Base-by-base conservation (phyloP, 2,113 vertebrate species). In the Brevimyrus niger region DNA sequence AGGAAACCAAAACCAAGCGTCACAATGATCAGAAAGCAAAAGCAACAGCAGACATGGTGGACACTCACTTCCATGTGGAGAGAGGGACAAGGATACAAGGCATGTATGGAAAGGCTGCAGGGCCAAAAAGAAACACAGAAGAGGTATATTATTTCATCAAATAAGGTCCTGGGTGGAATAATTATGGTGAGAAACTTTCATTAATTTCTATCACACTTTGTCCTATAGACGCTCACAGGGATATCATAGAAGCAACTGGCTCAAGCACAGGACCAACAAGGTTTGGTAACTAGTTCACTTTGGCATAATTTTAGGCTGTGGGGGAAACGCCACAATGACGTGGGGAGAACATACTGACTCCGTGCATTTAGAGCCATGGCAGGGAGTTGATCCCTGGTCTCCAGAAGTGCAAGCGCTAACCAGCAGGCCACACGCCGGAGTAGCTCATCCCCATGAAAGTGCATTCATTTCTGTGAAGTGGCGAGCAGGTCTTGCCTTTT, bases 41-140 rank as follows among this genome's bases (percentile, higher is more conserved):
- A 15, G 8, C n/a, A 11, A 58, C 4, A 8, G 35, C 15, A 42
- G 73, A 19, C 3, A 1, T 17, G 73, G 42, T 1, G 6, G 6
- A 90, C 93, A 97, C 98, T 97, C 93, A 99, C 98, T 96, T 97
- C 93, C 97, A 8, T 23, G 10, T 96, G 23, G 98, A 99, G 94
- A 98, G 96, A 88, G 98, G 98, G 89, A 99, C 97, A 92, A 98
- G 96, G 47, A 95, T 95, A 1, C 97, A 97, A 38, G 96, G 95
- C 69, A 99, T 97, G 44, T 99, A 99, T 51, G 95, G 94, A 90
- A 94, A 88, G 5, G 92, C 96, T 96, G 93, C 38, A 93, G 89
- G 44, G 65, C 76, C 23, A 11, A 61, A 44, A 83, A 87, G 53
- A 55, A 38, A 23, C n/a, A 87, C 82, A 88, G 55, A 7, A 91